Evolutionary conservation across 2,888 invertebrate species (phyloP).

Genomic region (Empis stercorea): DNA sequence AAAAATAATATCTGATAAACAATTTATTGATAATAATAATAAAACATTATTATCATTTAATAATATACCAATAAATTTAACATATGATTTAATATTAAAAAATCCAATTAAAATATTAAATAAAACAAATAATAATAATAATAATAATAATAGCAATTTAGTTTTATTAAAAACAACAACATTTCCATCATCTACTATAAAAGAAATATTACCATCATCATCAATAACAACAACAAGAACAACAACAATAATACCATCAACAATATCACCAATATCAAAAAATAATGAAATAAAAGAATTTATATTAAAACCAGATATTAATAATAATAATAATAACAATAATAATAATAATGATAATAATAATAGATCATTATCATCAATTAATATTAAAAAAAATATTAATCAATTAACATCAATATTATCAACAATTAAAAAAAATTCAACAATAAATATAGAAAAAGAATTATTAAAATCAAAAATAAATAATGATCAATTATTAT

Average conservation of each 20-base stretch:
- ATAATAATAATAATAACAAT: not conserved
- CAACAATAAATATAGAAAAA: not conserved
- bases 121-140: not conserved
- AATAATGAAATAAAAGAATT: no score
- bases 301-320: not conserved
- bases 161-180: not conserved
- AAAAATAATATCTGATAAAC: no score
- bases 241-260: not conserved
- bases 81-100: no score
- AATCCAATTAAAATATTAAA: not conserved
- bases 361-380: not conserved
- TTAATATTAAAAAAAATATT: not conserved
- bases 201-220: not conserved
- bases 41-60: no score
- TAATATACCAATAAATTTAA: no score
- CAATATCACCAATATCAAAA: no score
- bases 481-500: no score
- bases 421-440: not conserved
- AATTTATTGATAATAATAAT: no score
- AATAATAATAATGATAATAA: no score
- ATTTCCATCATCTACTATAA: slow-evolving; percentile 4
- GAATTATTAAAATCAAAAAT: no score
- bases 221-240: not conserved
- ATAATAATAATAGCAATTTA: not conserved
- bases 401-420: not conserved